phyloP scores from a whole-genome alignment of 2,113 vertebrate species.

The Ceyx cyanopectus region DNA sequence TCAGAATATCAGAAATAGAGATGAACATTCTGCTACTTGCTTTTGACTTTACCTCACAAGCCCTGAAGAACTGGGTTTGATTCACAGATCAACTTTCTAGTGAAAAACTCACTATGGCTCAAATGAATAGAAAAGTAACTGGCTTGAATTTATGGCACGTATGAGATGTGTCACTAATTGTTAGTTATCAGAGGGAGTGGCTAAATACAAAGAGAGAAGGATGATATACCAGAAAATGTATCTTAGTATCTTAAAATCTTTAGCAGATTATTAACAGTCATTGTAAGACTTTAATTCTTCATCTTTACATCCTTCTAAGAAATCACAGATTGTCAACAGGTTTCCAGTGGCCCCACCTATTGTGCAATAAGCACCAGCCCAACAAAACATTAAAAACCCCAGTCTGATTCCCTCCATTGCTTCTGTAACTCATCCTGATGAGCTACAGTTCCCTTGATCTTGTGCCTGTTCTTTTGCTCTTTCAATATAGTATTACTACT shows the following conservation, averaged over 20 bases:
- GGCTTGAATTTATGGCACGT: background rate
- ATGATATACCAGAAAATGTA: background rate
- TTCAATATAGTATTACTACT: slow-evolving; percentile 43
- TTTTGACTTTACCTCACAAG: background rate
- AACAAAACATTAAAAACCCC: background rate
- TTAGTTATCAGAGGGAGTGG: background rate
- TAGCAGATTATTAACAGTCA: background rate
- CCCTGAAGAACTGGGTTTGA: background rate
- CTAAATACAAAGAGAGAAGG: background rate
- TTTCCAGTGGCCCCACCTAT: background rate
- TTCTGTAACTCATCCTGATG: background rate
- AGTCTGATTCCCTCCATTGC: background rate
- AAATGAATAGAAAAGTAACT: background rate
- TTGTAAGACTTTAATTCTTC: background rate
- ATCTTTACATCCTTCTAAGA: background rate
- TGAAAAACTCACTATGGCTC: background rate
- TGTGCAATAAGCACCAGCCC: background rate
- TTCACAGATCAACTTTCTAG: background rate
- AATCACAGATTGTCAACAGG: background rate
- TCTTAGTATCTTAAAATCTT: background rate
- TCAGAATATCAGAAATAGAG: background rate
- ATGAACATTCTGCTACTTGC: background rate
- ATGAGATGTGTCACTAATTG: background rate
- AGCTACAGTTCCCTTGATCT: slow-evolving; percentile 22
- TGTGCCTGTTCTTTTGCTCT: slow-evolving; percentile 23